Evolutionary conservation across 2,797 vertebrate species (phyloP), one percentile per base, ranked within the genome.

Genomic region (Periophthalmus magnuspinnatus): DNA sequence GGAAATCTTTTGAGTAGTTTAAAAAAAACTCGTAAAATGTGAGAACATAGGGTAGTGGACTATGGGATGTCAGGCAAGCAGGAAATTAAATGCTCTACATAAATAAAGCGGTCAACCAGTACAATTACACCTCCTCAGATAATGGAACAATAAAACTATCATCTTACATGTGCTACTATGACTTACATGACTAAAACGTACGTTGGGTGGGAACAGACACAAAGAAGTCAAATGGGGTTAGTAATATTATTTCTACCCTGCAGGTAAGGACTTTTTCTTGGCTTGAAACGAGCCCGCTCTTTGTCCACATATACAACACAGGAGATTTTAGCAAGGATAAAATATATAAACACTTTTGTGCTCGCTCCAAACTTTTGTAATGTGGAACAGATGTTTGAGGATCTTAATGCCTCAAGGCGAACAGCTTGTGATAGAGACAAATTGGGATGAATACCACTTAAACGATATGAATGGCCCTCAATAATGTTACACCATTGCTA

Each of bases 201-300:
- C 0, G 7, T 45, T 21, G 38, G 61, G 61, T 63, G 61, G 59
- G 61, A 63, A 28, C 61, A 57, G 28, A 71, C 14, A 75, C 59
- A 59, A 47, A 77, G 52, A 71, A 72, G 17, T 70, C 33, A 72
- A 72, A 60, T 55, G 48, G 33, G 74, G 57, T 62, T 47, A 79
- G 41, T 68, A 75, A 76, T 73, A 76, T 80, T 16, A 76, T 65
- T 72, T 70, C 64, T 71, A 72, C 65, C 80, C 81, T 72, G 73
- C 82, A 85, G 84, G 79, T 82, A 79, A 74, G 59, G 73, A 63
- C 76, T 80, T 81, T 70, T 59, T 76, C 60, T 76, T 78, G 71
- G 78, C 67, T 74, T 54, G 57, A 77, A 81, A 65, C 50, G 16
- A 77, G 52, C 48, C 3, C 71, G 67, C 45, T 66, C 74, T 81